A percentile compares a stretch with the other conserved stretches of the same genome.
phyloP scores from a whole-genome alignment of 35 echinoderm and acorn worm genomes.

The Chiridota heheva region DNA sequence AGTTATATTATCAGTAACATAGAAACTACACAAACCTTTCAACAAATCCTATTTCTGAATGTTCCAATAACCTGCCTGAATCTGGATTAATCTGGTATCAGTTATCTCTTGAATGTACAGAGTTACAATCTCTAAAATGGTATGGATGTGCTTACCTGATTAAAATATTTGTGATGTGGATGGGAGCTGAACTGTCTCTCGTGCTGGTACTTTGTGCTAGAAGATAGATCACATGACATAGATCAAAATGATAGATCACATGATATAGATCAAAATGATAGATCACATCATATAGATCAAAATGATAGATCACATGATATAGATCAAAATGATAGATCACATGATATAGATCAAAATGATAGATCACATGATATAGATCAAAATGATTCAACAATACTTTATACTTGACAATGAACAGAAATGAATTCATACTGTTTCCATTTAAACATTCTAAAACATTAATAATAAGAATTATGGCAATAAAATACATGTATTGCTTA shows the following conservation, averaged over 20 bases:
- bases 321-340: neutral
- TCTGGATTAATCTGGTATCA: too few species aligned
- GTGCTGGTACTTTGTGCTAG: conserved; percentile 76
- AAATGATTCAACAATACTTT: too few species aligned
- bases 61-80: neutral
- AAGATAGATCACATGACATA: too few species aligned
- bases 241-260: neutral
- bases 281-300: neutral
- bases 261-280: neutral
- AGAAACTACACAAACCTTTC: neutral
- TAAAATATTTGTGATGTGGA: conserved; percentile 63
- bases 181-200: conserved; percentile 88
- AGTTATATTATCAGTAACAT: neutral
- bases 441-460: too few species aligned
- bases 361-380: too few species aligned
- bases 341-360: neutral
- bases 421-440: too few species aligned
- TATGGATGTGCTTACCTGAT: conserved; percentile 67
- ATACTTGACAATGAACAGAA: too few species aligned
- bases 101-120: too few species aligned
- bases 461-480: too few species aligned
- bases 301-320: neutral
- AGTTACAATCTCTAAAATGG: too few species aligned
- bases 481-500: too few species aligned
- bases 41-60: neutral